Evolutionary conservation across 1,140 invertebrate species (phyloP).

Genomic region (Drosophila miranda): DNA sequence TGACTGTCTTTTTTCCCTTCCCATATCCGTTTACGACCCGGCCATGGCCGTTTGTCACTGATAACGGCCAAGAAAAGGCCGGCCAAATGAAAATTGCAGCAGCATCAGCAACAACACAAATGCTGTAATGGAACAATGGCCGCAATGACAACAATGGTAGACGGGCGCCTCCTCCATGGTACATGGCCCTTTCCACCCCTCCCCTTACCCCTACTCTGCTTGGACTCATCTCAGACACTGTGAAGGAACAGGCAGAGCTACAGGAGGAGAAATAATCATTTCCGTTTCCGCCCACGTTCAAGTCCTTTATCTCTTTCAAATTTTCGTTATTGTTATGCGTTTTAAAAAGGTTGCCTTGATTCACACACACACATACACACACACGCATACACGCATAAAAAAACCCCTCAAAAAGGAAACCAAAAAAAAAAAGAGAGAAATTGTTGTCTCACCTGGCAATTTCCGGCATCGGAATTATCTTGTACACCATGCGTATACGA

Average conservation of each 20-base stretch:
- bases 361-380: conserved; percentile 11
- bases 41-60: conserved; percentile 73
- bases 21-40: conserved; percentile 32
- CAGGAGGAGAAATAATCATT: conserved; percentile 72
- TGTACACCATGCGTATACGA: conserved; percentile 50
- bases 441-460: conserved; percentile 76
- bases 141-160: conserved; percentile 67
- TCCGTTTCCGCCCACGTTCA: conserved; percentile 74
- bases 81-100: conserved; percentile 72
- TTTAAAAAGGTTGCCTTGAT: conserved; percentile 77
- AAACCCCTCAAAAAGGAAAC: conserved; percentile 28
- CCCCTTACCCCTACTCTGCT: background rate
- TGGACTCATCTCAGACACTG: background rate
- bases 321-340: conserved; percentile 79
- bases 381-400: conserved; percentile 6
- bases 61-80: conserved; percentile 67
- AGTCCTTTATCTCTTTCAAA: conserved; percentile 79
- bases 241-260: conserved; percentile 37
- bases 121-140: conserved; percentile 69
- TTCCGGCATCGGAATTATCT: conserved; percentile 60
- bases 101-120: conserved; percentile 31
- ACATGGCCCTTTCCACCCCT: conserved; percentile 1
- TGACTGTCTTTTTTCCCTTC: conserved; percentile 9
- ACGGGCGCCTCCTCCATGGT: conserved; percentile 12
- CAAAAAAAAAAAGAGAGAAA: conserved; percentile 42